Conservation (phyloP, 30 jellyfish, hydroid and myxozoan genomes). For the Euphysa ruthae region DNA sequence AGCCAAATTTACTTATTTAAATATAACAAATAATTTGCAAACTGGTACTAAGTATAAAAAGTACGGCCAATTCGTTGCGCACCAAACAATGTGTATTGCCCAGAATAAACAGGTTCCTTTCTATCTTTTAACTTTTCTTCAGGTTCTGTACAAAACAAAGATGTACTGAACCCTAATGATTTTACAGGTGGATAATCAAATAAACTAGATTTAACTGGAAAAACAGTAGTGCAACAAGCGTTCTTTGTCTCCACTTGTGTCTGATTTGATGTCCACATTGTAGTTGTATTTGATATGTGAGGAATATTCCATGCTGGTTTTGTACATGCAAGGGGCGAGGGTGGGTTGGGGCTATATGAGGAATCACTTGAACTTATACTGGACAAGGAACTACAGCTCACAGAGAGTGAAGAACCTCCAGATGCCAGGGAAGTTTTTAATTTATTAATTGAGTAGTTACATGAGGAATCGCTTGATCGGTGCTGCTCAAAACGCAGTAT, state of each 20-base stretch:
- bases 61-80: constrained; percentile 24
- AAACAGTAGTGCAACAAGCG: background rate
- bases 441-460: too few species aligned
- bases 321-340: constrained; percentile 17
- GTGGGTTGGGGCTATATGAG: constrained; percentile 7
- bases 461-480: too few species aligned
- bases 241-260: background rate
- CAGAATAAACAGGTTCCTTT: background rate
- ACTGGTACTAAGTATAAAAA: too few species aligned
- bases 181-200: background rate
- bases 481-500: too few species aligned
- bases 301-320: constrained; percentile 31
- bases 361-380: constrained; percentile 34
- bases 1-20: too few species aligned
- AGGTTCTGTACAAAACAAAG: constrained; percentile 24
- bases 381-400: constrained; percentile 29
- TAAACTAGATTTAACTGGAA: background rate
- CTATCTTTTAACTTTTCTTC: background rate
- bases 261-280: background rate
- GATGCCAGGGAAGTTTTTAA: too few species aligned
- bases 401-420: constrained; percentile 1
- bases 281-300: background rate
- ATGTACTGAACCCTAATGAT: constrained; percentile 3
- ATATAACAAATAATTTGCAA: too few species aligned
- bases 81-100: constrained; percentile 30